Conservation (phyloP, 2,888 invertebrate genomes). For the Tanaodytes sp. region DNA sequence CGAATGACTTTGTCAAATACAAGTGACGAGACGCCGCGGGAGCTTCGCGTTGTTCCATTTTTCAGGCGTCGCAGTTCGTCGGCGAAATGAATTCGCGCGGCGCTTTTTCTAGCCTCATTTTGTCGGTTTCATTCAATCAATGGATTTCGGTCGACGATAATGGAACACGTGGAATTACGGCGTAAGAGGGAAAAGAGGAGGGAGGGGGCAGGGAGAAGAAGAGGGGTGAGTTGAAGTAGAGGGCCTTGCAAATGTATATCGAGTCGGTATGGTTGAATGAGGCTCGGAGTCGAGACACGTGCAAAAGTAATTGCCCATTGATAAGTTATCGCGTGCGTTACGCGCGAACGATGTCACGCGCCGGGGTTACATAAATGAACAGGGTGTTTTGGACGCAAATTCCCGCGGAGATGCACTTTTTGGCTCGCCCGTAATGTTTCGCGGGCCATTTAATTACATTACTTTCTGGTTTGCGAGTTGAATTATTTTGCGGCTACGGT, state of each 20-base stretch:
- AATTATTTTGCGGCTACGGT: no score
- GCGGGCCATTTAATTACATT: slow-evolving; percentile 13
- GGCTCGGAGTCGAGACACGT: slow-evolving; percentile 27
- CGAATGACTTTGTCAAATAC: slow-evolving; percentile 28
- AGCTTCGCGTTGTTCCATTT: slow-evolving; percentile 35
- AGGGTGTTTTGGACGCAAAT: slow-evolving; percentile 14
- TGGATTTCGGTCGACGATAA: slow-evolving; percentile 3
- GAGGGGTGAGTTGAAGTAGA: no score
- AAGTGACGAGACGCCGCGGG: slow-evolving; percentile 11
- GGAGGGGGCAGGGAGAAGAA: no score
- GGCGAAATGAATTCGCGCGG: slow-evolving; percentile 7
- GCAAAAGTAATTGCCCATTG: slow-evolving; percentile 46
- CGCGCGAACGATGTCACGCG: slow-evolving; percentile 29
- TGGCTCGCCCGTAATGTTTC: slow-evolving; percentile 8
- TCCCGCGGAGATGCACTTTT: slow-evolving; percentile 15
- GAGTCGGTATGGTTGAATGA: slow-evolving; percentile 21
- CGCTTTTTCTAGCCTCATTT: not conserved
- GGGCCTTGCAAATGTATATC: slow-evolving; percentile 11
- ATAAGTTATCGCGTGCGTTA: slow-evolving; percentile 38
- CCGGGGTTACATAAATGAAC: slow-evolving; percentile 26
- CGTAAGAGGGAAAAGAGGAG: no score
- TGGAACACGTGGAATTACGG: no score
- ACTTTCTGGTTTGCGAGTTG: not conserved
- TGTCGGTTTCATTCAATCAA: slow-evolving; percentile 28
- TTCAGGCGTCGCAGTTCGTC: slow-evolving; percentile 30